A percentile compares a stretch with the other conserved stretches of the same genome.
These are phyloP conservation scores for Drusus annulatus DNA, from an alignment of 1,140 invertebrate genomes.

Conservation along the genomic window DNA sequence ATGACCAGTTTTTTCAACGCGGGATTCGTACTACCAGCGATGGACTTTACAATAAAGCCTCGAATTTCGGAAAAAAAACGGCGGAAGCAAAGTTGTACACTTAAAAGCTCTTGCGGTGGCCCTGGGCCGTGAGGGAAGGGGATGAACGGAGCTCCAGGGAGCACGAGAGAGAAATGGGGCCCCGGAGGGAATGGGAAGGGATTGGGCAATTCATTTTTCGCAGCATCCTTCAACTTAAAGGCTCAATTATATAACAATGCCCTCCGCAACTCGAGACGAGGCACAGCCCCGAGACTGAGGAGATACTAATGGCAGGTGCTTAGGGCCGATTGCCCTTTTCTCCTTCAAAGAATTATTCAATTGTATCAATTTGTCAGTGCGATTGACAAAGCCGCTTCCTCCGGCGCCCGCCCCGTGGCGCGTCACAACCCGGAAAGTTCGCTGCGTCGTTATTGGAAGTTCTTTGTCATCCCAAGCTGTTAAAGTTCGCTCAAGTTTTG, in stretches of 20 bases:
- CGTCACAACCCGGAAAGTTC: too few relatives aligned
- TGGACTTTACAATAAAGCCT: too few relatives aligned
- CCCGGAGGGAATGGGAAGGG: neutral
- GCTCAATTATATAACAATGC: constrained; percentile 24
- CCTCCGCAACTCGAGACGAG: neutral
- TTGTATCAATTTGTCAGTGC: constrained; percentile 15
- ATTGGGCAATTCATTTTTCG: constrained; percentile 17
- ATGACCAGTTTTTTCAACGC: too few relatives aligned
- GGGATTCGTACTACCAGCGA: too few relatives aligned
- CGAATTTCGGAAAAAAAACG: too few relatives aligned
- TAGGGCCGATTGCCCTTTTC: constrained; percentile 2
- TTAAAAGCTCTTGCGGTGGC: too few relatives aligned
- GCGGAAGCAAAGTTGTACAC: too few relatives aligned
- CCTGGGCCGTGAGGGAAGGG: too few relatives aligned
- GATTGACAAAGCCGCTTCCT: constrained; percentile 5
- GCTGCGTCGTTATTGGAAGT: too few relatives aligned
- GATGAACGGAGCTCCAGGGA: neutral
- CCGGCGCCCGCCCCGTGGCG: too few relatives aligned
- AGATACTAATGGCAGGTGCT: constrained; percentile 9
- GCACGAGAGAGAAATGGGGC: neutral
- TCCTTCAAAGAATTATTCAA: constrained; percentile 4
- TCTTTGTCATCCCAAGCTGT: too few relatives aligned
- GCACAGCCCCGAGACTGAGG: neutral
- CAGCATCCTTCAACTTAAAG: constrained; percentile 15
- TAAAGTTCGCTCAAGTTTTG: too few relatives aligned